Evolutionary conservation across 1,140 invertebrate genomes (phyloP), one percentile per base, ranked within the genome.

Genomic region (Calliphora vicina): DNA sequence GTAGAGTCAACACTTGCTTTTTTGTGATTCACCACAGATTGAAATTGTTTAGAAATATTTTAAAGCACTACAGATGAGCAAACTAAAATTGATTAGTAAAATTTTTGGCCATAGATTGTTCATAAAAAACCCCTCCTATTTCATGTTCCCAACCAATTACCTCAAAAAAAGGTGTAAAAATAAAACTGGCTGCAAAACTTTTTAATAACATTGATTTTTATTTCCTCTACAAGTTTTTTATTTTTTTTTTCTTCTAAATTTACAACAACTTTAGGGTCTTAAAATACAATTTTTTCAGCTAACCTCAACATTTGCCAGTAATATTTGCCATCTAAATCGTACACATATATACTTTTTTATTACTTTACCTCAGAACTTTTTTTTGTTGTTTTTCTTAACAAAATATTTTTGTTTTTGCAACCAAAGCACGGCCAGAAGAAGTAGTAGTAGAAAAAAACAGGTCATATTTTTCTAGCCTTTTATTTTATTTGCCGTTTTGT

Each of bases 151-250:
- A 35, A 35, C 35, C 35, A 35, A 35, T 35, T 35, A 35, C 35
- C 35, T 35, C n/a, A 35, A 35, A 35, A 29, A 57, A 67, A 67
- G 4, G 5, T 20, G 61, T 20, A 67, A 12, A 17, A 17, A 0
- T n/a, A 57, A 23, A 23, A 20, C 20, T 20, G 61, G 50, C 50
- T 67, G 23, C 2, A 67, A 25, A 67, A 67, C 61, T 67, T 67
- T 67, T 67, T 67, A 20, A 67, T 67, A 67, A 67, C 61, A 67
- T 67, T 67, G 61, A 67, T 67, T 67, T 67, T 67, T 57, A 57
- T 57, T 67, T 67, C 9, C 23, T 20, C n/a, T 23, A 23, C 61
- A 67, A 57, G 50, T 57, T 57, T 57, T 57, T 57, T 57, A 17
- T 17, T 57, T n/a, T 23, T 9, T 23, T 67, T 23, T 20, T 20